Base-by-base conservation (phyloP, 2,113 vertebrate genomes). In the Irena cyanogastra region DNA sequence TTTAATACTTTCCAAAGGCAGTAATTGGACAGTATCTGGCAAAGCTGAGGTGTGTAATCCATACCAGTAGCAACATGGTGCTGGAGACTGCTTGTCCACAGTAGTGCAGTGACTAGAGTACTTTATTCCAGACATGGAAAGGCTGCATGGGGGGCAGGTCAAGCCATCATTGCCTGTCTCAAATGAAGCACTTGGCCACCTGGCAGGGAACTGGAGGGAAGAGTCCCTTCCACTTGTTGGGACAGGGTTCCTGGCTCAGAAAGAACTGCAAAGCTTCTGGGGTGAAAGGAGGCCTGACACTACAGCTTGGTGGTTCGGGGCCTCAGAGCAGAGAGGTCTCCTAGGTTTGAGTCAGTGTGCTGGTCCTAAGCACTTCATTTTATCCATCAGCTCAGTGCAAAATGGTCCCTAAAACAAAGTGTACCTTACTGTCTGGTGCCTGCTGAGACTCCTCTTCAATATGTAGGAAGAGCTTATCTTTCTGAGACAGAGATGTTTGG, bases 111-210 rank as follows among this genome's bases (percentile, higher is more conserved):
- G 33, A 50, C 68, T 26, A 6, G 6, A 53, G 26, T 6, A 22
- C 45, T 53, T 65, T 16, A 31, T 61, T 54, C 37, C 52, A 30
- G 54, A 69, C 26, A 9, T 6, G 10, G n/a, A 37, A 80, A 83
- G 45, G 33, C n/a, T 63, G 26, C 42, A 18, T 0, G 1, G 0
- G 3, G 53, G 11, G 33, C 12, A 47, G 45, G 10, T 20, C 39
- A 72, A 86, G 16, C 16, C n/a, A 70, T 42, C 14, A 54, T 1
- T 22, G 33, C 2, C 33, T 59, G 54, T 49, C 50, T 50, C 59
- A 27, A 23, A 69, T 2, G 1, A 71, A 59, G 59, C 19, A 61
- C 22, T 11, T 0, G 0, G 37, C 14, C 39, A 68, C 12, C n/a
- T 60, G 17, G 6, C 13, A 47, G 35, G 27, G n/a, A 22, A 7